Evolutionary conservation across 1,140 invertebrate species (phyloP).

Genomic region (Plodia interpunctella): DNA sequence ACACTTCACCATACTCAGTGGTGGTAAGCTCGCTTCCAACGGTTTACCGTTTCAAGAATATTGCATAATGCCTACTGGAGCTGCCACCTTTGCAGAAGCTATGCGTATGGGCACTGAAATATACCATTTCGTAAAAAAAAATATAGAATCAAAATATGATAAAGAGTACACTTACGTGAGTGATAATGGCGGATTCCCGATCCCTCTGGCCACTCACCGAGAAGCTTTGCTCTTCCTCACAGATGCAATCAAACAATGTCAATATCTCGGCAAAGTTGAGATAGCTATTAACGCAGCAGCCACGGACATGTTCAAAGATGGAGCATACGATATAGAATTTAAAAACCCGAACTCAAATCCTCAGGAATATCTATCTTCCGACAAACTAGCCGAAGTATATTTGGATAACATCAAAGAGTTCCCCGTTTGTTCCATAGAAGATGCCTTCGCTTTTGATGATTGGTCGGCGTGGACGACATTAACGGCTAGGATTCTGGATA

Average conservation of each 20-base stretch:
- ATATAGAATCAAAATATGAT: conserved; percentile 93
- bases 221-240: conserved; percentile 92
- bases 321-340: conserved; percentile 96
- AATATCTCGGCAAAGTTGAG: conserved; percentile 90
- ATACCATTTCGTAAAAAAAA: conserved; percentile 95
- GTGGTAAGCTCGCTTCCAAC: conserved; percentile 97
- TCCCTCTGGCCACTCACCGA: conserved; percentile 95
- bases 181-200: conserved; percentile 98
- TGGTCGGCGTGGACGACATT: conserved; percentile 94
- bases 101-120: conserved; percentile 98
- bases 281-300: conserved; percentile 99
- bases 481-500: conserved; percentile 83
- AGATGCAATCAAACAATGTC: conserved; percentile 93
- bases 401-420: conserved; percentile 93
- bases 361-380: conserved; percentile 84
- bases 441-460: conserved; percentile 97
- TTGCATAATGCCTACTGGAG: conserved; percentile 93
- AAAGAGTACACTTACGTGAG: conserved; percentile 95
- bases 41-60: conserved; percentile 99
- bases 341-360: conserved; percentile 95
- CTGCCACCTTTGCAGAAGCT: conserved; percentile 93
- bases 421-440: conserved; percentile 97
- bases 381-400: conserved; percentile 91
- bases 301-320: conserved; percentile 93
- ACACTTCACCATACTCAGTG: conserved; percentile 98